Evolutionary conservation across 2,888 invertebrate species (phyloP), one percentile per base, ranked within the genome.

Genomic region (Xylota segnis): DNA sequence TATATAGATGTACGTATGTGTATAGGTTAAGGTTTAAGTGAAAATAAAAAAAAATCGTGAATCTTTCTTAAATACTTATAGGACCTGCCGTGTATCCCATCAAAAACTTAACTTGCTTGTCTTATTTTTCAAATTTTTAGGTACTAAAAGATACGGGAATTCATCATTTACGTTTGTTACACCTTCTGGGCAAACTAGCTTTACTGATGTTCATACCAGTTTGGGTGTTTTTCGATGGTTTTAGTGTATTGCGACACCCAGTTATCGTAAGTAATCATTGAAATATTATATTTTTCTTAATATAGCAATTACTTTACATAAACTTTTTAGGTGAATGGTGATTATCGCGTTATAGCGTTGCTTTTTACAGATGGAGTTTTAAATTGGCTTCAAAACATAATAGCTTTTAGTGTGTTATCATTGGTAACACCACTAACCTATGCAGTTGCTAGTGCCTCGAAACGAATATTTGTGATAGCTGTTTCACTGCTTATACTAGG

Each of bases 371-470:
- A 98, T 92, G 98, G 98, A 14, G 93, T 96, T 71, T 94, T 98
- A 88, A 98, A 97, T 90, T 99, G 98, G 96, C 93, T 97, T 88
- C 99, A 99, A 93, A 99, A 98, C 91, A 96, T 98, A 89, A 95
- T 98, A 68, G 99, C 99, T 0, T 99, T 99, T 93, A 97, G 97
- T 88, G 96, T 99, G 71, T 94, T 99, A 88, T 97, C 97, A 70
- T 93, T 96, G 88, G 97, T 99, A 45, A 95, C 98, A n/a, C 98
- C 99, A 47, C 94, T 99, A 37, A 97, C 98, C 0, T 99, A 99
- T 93, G 98, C 98, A 0, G 98, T 99, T 75, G 98, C 98, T 68
- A 98, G 97, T 92, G 97, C 98, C 29, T 97, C 98, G 70, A 99
- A 99, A 93, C 94, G 98, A 89, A 97, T 98, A 88, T 96, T 96